Evolutionary conservation across 2,888 invertebrate species (phyloP).

Genomic region (Asteroscopus sphinx): DNA sequence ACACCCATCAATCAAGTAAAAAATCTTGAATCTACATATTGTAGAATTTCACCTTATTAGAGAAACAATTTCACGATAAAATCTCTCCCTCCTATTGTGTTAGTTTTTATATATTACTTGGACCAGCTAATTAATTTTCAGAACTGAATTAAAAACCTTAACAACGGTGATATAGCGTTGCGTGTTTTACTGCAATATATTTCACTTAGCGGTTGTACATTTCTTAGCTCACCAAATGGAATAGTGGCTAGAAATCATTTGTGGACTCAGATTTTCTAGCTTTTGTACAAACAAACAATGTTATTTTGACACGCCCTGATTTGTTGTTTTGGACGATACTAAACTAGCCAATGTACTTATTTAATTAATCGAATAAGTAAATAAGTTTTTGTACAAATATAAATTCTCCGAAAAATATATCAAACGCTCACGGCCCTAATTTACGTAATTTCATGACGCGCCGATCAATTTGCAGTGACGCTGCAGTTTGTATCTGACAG

Average conservation of each 20-base stretch:
- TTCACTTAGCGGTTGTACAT: slow-evolving; percentile 40
- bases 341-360: too few species aligned
- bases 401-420: too few species aligned
- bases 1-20: neutral
- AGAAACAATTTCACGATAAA: slow-evolving; percentile 22
- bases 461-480: too few species aligned
- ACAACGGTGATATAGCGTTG: slow-evolving; percentile 53
- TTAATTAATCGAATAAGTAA: too few species aligned
- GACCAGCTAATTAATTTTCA: slow-evolving; percentile 44
- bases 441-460: too few species aligned
- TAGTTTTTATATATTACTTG: slow-evolving; percentile 34
- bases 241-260: slow-evolving; percentile 33
- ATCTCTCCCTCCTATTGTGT: slow-evolving; percentile 7
- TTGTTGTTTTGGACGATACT: slow-evolving; percentile 2
- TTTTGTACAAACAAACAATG: slow-evolving; percentile 5
- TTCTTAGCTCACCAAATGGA: slow-evolving; percentile 36
- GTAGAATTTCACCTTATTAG: neutral
- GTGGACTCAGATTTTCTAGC: slow-evolving; percentile 22
- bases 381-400: too few species aligned
- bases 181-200: slow-evolving; percentile 54
- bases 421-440: too few species aligned
- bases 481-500: too few species aligned
- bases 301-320: slow-evolving; percentile 16
- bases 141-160: slow-evolving; percentile 54
- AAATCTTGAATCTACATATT: neutral